A percentile compares a stretch with the other conserved stretches of the same genome.
Conservation (phyloP, 2,113 vertebrate species). For the Seriola quinqueradiata region DNA sequence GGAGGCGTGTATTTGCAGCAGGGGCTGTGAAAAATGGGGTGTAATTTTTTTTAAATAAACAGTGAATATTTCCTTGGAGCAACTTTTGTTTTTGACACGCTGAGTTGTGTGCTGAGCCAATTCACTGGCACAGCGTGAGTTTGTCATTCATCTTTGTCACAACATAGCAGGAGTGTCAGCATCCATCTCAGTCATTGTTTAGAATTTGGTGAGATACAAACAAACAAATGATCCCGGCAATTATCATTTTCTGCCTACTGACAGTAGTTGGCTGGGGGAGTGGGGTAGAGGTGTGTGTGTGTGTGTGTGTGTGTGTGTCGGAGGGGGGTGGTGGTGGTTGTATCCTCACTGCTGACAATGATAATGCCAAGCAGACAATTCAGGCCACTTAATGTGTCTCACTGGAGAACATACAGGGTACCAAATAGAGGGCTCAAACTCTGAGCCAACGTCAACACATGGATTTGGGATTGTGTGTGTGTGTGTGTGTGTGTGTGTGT, state of each 20-base stretch:
- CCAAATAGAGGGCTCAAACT: conserved; percentile 15
- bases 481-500: conserved; percentile 26
- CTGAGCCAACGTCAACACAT: conserved; percentile 26
- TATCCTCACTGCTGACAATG: background rate
- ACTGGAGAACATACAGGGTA: conserved; percentile 9
- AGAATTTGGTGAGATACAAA: conserved; percentile 36
- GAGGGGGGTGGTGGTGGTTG: background rate
- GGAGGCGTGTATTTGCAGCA: background rate
- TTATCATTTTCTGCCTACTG: conserved; percentile 31
- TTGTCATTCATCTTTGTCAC: conserved; percentile 76
- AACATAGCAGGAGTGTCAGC: conserved; percentile 53
- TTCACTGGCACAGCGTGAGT: conserved; percentile 74
- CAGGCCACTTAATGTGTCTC: conserved; percentile 11
- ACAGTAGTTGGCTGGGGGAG: background rate
- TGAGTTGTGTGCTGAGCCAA: conserved; percentile 72
- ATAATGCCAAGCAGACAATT: conserved; percentile 31
- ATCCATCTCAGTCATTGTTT: conserved; percentile 58
- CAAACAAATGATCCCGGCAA: conserved; percentile 57
- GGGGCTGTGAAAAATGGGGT: conserved; percentile 39
- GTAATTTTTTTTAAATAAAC: conserved; percentile 76
- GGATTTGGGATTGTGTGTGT: conserved; percentile 34
- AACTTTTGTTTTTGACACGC: conserved; percentile 74
- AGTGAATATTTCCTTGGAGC: conserved; percentile 73
- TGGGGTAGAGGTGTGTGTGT: background rate
- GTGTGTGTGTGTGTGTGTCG: too few species aligned